Percentiles rank a stretch among this genome's conserved stretches.
These are phyloP conservation scores for Fissipunctia ypsillon DNA, from an alignment of 2,888 invertebrate species.

Conservation along the genomic window DNA sequence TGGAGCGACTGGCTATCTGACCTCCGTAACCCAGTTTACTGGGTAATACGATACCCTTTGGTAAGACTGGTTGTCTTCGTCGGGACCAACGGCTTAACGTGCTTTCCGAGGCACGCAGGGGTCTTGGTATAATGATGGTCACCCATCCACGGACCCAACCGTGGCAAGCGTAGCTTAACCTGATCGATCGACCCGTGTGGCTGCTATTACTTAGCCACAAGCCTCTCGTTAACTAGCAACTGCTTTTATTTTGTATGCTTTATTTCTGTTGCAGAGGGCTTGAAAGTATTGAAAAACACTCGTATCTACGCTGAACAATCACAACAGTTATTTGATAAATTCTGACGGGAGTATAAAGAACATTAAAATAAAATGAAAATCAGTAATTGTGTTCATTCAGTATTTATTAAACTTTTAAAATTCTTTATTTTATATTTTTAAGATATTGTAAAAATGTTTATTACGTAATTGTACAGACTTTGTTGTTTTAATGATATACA, in stretches of 20 bases:
- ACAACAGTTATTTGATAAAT: conserved; percentile 79
- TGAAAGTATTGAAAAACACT: conserved; percentile 82
- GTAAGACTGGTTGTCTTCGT: too few species aligned
- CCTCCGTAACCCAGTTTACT: too few species aligned
- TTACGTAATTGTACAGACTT: conserved; percentile 85
- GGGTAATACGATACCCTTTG: too few species aligned
- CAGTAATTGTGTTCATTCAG: conserved; percentile 77
- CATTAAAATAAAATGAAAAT: conserved; percentile 70
- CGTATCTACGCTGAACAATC: conserved; percentile 75
- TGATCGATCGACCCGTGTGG: too few species aligned
- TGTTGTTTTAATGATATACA: conserved; percentile 78
- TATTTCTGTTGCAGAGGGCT: conserved; percentile 81
- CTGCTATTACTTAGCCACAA: too few species aligned
- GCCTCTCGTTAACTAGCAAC: not conserved
- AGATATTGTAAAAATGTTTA: conserved; percentile 88
- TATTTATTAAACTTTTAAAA: conserved; percentile 87
- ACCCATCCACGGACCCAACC: too few species aligned
- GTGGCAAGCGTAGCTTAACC: too few species aligned
- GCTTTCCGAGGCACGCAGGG: too few species aligned
- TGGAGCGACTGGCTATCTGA: too few species aligned
- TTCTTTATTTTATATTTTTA: conserved; percentile 82
- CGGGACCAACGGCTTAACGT: too few species aligned
- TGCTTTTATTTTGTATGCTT: not conserved
- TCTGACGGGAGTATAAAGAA: conserved; percentile 27
- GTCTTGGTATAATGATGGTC: too few species aligned